Percentiles rank a stretch among this genome's conserved stretches.
phyloP scores from a whole-genome alignment of 1,140 invertebrate genomes.

The Drosophila simulans region DNA sequence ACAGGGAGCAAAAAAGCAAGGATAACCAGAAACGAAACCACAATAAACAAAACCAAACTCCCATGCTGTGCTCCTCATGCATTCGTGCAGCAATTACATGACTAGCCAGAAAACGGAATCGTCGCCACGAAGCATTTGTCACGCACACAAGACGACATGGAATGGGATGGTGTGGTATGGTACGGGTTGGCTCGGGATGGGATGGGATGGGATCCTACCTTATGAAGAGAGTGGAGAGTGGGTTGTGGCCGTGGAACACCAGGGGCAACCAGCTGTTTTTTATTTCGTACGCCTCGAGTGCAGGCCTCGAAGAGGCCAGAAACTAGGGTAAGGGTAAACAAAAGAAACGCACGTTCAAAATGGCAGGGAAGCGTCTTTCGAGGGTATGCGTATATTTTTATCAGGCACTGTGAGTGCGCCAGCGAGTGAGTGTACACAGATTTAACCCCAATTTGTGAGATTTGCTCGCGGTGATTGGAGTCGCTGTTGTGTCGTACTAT shows the following conservation, averaged over 20 bases:
- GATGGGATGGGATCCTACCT: neutral
- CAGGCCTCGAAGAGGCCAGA: slow-evolving; percentile 35
- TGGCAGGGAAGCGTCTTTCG: slow-evolving; percentile 53
- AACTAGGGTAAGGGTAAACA: slow-evolving; percentile 75
- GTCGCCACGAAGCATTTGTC: slow-evolving; percentile 69
- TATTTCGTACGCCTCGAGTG: slow-evolving; percentile 43
- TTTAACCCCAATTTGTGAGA: slow-evolving; percentile 82
- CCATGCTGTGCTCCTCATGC: slow-evolving; percentile 44
- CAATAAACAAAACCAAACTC: slow-evolving; percentile 30
- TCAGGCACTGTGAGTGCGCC: slow-evolving; percentile 56
- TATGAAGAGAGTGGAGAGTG: neutral
- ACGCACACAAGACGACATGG: slow-evolving; percentile 55
- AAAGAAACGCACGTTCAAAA: slow-evolving; percentile 70
- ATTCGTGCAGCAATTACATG: slow-evolving; percentile 67
- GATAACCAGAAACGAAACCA: slow-evolving; percentile 36
- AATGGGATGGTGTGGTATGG: slow-evolving; percentile 1
- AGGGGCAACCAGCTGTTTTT: slow-evolving; percentile 70
- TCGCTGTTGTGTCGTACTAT: slow-evolving; percentile 18
- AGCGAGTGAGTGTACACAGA: slow-evolving; percentile 41
- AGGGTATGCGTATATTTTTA: slow-evolving; percentile 78
- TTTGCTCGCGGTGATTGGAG: slow-evolving; percentile 78
- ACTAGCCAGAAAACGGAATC: slow-evolving; percentile 51
- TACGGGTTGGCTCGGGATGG: too few species aligned
- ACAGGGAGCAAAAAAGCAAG: slow-evolving; percentile 28
- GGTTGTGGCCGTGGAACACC: neutral